phyloP scores from a whole-genome alignment of 1,140 invertebrate species.

The Coenobita brevimanus region DNA sequence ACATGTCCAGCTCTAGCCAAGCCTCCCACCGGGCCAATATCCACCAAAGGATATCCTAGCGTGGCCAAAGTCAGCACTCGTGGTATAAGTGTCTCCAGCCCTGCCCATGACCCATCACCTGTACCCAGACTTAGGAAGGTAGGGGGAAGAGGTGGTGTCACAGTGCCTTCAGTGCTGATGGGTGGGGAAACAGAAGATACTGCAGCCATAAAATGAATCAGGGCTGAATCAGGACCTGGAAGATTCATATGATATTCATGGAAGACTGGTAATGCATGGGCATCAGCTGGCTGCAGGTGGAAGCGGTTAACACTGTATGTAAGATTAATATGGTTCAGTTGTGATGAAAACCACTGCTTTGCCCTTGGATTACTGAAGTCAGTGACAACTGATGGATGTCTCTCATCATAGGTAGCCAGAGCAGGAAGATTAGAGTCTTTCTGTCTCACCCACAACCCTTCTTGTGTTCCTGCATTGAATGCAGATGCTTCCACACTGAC shows the following conservation, averaged over 20 bases:
- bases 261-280: conserved; percentile 35
- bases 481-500: conserved; percentile 40
- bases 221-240: conserved; percentile 32
- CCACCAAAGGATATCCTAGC: conserved; percentile 54
- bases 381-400: conserved; percentile 38
- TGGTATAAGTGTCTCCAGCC: conserved; percentile 56
- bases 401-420: conserved; percentile 38
- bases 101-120: conserved; percentile 53
- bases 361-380: conserved; percentile 60
- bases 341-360: conserved; percentile 35
- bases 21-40: conserved; percentile 57
- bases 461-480: conserved; percentile 29
- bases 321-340: conserved; percentile 17
- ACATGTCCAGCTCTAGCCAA: conserved; percentile 71
- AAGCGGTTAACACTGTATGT: conserved; percentile 57
- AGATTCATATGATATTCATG: conserved; percentile 45
- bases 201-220: conserved; percentile 53
- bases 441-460: conserved; percentile 53
- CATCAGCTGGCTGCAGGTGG: conserved; percentile 59
- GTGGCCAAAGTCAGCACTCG: conserved; percentile 55
- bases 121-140: conserved; percentile 61
- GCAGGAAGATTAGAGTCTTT: conserved; percentile 42
- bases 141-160: conserved; percentile 58
- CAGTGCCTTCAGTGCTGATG: conserved; percentile 53
- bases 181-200: conserved; percentile 54